Percentiles rank a stretch among this genome's conserved stretches.
These are phyloP conservation scores for Alectura lathami DNA, from an alignment of 2,113 vertebrate species.

Conservation along the genomic window DNA sequence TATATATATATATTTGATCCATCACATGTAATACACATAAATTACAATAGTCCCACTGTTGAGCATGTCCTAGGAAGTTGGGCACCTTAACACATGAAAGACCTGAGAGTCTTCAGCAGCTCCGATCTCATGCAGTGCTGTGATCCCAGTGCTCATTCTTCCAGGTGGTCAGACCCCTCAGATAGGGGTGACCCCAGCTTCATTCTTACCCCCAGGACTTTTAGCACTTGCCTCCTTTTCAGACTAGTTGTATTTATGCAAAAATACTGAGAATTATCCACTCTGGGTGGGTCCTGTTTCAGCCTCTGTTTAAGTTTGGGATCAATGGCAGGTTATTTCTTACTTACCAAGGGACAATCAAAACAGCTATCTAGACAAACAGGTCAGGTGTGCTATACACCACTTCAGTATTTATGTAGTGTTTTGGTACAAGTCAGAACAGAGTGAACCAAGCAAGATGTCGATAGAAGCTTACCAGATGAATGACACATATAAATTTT, in stretches of 20 bases:
- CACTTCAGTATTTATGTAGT: neutral
- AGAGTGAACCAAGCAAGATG: neutral
- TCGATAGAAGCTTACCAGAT: neutral
- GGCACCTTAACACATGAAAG: neutral
- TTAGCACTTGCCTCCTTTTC: neutral
- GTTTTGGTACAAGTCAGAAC: neutral
- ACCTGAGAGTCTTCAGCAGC: neutral
- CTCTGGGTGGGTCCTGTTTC: neutral
- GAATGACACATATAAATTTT: neutral
- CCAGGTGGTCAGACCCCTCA: neutral
- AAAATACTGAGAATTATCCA: neutral
- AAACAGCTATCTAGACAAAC: neutral
- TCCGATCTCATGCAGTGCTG: neutral
- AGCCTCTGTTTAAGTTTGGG: neutral
- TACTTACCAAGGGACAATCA: neutral
- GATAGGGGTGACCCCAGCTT: neutral
- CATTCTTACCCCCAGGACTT: neutral
- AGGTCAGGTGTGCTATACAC: neutral
- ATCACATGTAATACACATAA: neutral
- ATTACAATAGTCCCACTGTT: neutral
- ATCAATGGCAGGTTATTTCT: neutral
- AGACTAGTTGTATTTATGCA: neutral
- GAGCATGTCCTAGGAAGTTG: neutral
- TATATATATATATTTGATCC: neutral
- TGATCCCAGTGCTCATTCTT: neutral